Percentiles rank a stretch among this genome's conserved stretches.
Evolutionary conservation across 2,888 invertebrate species (phyloP).

Genomic region (Xanthorhoe designata): DNA sequence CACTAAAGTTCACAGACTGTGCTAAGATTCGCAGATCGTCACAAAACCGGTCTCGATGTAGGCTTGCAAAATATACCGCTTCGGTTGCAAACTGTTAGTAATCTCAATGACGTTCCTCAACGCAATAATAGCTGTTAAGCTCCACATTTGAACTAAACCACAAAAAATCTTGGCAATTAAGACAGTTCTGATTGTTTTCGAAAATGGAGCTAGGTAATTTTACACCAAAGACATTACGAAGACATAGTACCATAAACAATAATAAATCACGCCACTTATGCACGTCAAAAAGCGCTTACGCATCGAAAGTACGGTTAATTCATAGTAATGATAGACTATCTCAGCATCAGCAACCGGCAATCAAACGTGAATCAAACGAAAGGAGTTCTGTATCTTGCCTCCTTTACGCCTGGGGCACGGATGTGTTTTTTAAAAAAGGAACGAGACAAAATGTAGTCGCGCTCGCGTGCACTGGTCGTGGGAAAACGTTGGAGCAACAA

Average conservation of each 20-base stretch:
- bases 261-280: conserved; percentile 76
- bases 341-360: conserved; percentile 62
- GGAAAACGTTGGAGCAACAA: conserved; percentile 72
- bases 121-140: conserved; percentile 18
- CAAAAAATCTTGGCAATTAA: conserved; percentile 7
- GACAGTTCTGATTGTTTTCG: conserved; percentile 4
- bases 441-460: conserved; percentile 60
- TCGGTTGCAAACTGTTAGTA: conserved; percentile 47
- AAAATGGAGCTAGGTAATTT: conserved; percentile 10
- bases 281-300: conserved; percentile 73
- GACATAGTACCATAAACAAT: conserved; percentile 39
- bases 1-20: conserved; percentile 39
- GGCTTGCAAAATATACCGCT: conserved; percentile 74
- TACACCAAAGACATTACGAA: not conserved
- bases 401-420: conserved; percentile 76
- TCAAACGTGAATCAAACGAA: conserved; percentile 77
- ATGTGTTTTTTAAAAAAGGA: conserved; percentile 63
- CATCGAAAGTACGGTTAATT: conserved; percentile 70
- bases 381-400: conserved; percentile 64
- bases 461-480: conserved; percentile 76
- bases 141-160: conserved; percentile 6
- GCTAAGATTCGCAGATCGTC: conserved; percentile 63
- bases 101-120: conserved; percentile 42
- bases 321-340: conserved; percentile 71
- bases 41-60: conserved; percentile 76